Evolutionary conservation across 35 echinoderm and acorn worm species (phyloP), one percentile per base, ranked within the genome.

Genomic region (Apostichopus parvimensis): DNA sequence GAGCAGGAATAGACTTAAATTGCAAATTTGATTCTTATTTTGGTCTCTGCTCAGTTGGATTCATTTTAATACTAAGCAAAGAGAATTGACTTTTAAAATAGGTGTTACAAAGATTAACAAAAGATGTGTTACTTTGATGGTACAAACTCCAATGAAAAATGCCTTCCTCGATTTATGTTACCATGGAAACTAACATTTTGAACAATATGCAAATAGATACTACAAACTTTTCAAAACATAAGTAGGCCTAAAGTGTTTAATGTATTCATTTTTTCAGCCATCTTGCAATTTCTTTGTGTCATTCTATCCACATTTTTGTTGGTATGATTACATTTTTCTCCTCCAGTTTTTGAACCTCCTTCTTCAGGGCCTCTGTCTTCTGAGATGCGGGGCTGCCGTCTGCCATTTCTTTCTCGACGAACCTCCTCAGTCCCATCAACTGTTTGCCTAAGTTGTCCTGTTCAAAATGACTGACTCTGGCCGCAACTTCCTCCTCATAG

Each of bases 341-440:
- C 5, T 82, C 45, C 6, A 82, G 79, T 82, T 17, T 82, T 54
- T 82, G 34, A 54, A 82, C 54, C 45, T 82, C 79, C n/a, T 82
- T 82, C 79, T 53, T 56, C 79, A 82, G 54, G 54, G 79, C 79
- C n/a, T 45, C 25, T 4, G 11, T 54, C 15, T 54, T 45, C 79
- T 82, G 34, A 17, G 55, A 45, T 54, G 45, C n/a, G 11, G 54
- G 23, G 11, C 23, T 14, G 57, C 20, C 64, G 10, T 87, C 57
- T 87, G 54, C 17, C 54, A 87, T 87, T n/a, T 87, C 56, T 71
- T 52, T 9, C 23, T 87, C 85, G 23, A 87, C 6, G 1, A 21
- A 87, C 10, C 25, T 56, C 14, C 14, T 87, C 18, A 87, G 22
- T 17, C 64, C 53, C 18, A 22, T 25, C 85, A 87, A 26, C 85